A percentile compares a stretch with the other conserved stretches of the same genome.
Conservation (phyloP, 2,113 vertebrate genomes). For the Myocastor coypus region DNA sequence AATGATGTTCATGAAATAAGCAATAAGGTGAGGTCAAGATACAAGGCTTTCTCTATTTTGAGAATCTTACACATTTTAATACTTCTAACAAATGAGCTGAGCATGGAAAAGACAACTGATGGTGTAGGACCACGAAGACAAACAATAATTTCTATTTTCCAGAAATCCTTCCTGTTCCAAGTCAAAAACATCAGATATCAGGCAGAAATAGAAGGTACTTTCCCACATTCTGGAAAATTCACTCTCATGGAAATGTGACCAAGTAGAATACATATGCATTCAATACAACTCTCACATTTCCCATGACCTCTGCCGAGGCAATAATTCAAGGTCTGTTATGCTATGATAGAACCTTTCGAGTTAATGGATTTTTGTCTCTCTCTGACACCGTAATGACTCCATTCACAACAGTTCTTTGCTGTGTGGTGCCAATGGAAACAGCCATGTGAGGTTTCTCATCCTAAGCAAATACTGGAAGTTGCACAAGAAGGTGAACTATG, state of each 20-base stretch:
- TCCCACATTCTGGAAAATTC: not conserved
- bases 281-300: not conserved
- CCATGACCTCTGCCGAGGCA: not conserved
- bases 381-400: conserved; percentile 44
- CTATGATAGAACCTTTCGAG: conserved; percentile 24
- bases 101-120: not conserved
- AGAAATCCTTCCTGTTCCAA: not conserved
- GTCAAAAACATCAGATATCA: conserved; percentile 22
- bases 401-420: conserved; percentile 29
- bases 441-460: not conserved
- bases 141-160: not conserved
- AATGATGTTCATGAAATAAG: not conserved
- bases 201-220: not conserved
- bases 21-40: not conserved
- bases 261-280: not conserved
- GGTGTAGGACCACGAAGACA: not conserved
- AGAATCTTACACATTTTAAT: not conserved
- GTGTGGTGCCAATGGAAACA: conserved; percentile 25
- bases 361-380: conserved; percentile 45
- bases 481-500: not conserved
- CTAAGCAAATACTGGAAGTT: conserved; percentile 66
- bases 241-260: conserved; percentile 23
- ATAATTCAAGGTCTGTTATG: conserved; percentile 52
- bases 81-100: not conserved
- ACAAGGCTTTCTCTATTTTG: not conserved